Base-by-base conservation (phyloP, 2,888 invertebrate genomes). In the Synanthedon tipuliformis region DNA sequence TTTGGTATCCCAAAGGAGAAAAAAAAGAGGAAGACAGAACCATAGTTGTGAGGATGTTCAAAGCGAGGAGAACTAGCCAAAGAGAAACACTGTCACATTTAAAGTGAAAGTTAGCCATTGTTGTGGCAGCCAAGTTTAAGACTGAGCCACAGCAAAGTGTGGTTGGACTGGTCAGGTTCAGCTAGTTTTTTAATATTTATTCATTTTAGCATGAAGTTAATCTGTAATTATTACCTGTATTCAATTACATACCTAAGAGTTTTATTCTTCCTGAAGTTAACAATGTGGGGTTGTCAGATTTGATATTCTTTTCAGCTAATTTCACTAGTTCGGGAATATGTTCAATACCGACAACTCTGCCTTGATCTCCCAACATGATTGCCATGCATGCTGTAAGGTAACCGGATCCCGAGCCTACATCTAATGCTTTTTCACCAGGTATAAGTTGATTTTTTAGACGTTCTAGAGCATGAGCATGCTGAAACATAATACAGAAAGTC, bases 371-470 rank as follows among this genome's bases (percentile, higher is more conserved):
- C 50, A 96, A 89, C 92, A 95, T 95, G 41, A 93, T 83, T 15
- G 94, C 93, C 92, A 98, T 96, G 68, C 97, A 97, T 12, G 94
- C 93, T 1, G 97, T 96, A 48, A 98, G 88, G 75, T 97, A 98
- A 3, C 98, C 98, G 56, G 96, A 95, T 1, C 98, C 98, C 23
- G 95, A 96, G 12, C 98, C 98, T 50, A 98, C 95, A 81, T 98
- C 98, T 58, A 98, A 81, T 3, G 95, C 95, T 68, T 89, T 91
- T 52, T 92, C 91, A 11, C 96, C 96, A 53, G 92, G 90, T 40
- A 87, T 78, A 51, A 98, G 81, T 63, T 95, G 93, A 58, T 93
- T 92, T 68, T 92, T 91, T 51, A 98, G 88, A 59, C 92, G 88
- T 85, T 98, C 96, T 69, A 98, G 83, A 40, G 96, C 97, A 84